These are phyloP conservation scores for Caranx melampygus DNA, from an alignment of 2,113 vertebrate species.

Conservation along the genomic window DNA sequence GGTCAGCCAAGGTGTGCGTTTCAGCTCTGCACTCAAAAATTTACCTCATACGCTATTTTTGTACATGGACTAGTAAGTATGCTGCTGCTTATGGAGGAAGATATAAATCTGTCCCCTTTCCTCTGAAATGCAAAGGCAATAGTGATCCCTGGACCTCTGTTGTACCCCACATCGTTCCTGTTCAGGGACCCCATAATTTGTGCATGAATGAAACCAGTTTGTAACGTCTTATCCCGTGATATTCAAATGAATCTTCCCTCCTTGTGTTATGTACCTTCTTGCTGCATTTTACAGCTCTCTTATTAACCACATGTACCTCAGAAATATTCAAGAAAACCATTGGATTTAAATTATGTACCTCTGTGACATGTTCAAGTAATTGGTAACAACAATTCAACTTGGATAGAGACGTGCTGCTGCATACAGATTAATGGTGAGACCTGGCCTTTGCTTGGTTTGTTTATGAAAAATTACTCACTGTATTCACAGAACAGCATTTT, in stretches of 20 bases:
- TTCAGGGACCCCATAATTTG: background rate
- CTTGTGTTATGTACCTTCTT: no score
- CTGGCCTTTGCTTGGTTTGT: no score
- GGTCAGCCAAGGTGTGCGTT: slow-evolving; percentile 74
- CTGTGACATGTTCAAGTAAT: no score
- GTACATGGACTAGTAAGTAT: slow-evolving; percentile 20
- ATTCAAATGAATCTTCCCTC: background rate
- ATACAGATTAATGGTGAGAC: no score
- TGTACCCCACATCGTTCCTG: background rate
- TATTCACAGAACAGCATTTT: background rate
- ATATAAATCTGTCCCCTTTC: background rate
- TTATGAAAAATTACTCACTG: no score
- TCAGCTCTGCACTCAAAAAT: slow-evolving; percentile 56
- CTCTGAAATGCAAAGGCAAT: slow-evolving; percentile 7
- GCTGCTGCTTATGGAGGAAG: background rate
- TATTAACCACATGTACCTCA: no score
- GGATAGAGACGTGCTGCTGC: no score
- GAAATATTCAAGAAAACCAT: background rate
- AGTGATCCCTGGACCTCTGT: background rate
- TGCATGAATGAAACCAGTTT: background rate
- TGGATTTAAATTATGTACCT: background rate
- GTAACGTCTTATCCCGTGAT: background rate
- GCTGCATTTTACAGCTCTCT: no score
- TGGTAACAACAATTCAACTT: no score
- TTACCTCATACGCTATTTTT: slow-evolving; percentile 59